Evolutionary conservation across 2,797 vertebrate genomes (phyloP).

Genomic region (Hapalemur alaotrensis): DNA sequence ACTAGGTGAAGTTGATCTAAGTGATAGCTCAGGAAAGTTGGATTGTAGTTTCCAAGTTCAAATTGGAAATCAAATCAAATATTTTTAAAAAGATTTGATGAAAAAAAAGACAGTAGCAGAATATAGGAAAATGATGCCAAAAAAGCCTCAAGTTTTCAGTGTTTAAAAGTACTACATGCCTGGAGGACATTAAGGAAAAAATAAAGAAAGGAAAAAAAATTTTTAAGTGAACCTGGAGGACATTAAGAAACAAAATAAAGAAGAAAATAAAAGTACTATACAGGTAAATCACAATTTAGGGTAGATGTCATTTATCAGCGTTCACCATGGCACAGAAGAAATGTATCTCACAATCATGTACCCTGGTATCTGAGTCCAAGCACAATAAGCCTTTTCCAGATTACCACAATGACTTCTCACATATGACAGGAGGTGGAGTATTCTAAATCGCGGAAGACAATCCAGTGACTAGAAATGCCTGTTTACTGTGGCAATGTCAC

Average conservation of each 20-base stretch:
- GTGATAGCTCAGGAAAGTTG: background rate
- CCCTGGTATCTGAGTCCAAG: background rate
- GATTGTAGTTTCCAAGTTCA: background rate
- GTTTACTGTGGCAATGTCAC: background rate
- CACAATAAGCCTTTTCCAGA: background rate
- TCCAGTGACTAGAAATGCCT: background rate
- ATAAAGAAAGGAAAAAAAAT: no score
- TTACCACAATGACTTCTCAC: background rate
- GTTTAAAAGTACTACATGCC: background rate
- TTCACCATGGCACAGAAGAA: background rate
- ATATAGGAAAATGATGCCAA: background rate
- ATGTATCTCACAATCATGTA: background rate
- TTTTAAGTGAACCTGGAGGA: no score
- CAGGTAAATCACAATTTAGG: background rate
- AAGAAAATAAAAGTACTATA: background rate
- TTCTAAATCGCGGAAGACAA: background rate
- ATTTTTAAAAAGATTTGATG: background rate
- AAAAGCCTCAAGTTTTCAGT: background rate
- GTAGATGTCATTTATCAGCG: background rate
- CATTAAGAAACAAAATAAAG: background rate
- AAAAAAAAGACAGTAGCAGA: background rate
- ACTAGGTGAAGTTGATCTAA: background rate
- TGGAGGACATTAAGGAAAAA: no score
- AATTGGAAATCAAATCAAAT: slow-evolving; percentile 3
- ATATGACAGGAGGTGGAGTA: background rate